Evolutionary conservation across 2,888 invertebrate genomes (phyloP).

Genomic region (Fragum whitleyi): DNA sequence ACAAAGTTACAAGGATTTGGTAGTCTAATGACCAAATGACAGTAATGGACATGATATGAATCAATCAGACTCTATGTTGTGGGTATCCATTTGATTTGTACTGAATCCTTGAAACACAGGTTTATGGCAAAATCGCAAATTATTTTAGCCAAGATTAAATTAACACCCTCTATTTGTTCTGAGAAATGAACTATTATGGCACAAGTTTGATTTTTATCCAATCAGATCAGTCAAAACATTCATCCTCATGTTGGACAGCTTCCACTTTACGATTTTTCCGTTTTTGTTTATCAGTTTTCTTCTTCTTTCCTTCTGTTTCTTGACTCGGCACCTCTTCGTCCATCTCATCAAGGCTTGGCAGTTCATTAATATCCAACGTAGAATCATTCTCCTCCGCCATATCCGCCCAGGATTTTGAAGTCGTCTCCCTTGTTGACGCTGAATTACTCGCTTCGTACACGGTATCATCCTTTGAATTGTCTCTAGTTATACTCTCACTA

Average conservation of each 20-base stretch:
- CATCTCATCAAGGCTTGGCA: slow-evolving; percentile 38
- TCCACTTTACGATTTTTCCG: slow-evolving; percentile 38
- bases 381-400: slow-evolving; percentile 54
- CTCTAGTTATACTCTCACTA: not conserved
- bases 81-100: too few species aligned
- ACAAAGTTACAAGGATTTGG: too few species aligned
- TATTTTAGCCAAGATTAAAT: too few species aligned
- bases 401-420: slow-evolving; percentile 57
- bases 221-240: slow-evolving; percentile 46
- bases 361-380: slow-evolving; percentile 35
- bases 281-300: not conserved
- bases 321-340: slow-evolving; percentile 20
- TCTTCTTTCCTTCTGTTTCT: slow-evolving; percentile 30
- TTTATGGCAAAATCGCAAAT: too few species aligned
- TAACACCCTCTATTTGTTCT: too few species aligned
- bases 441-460: not conserved
- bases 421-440: slow-evolving; percentile 11
- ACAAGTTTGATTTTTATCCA: not conserved
- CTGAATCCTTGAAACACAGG: not conserved
- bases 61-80: too few species aligned
- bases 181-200: too few species aligned
- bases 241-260: slow-evolving; percentile 46
- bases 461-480: not conserved
- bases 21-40: too few species aligned
- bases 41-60: too few species aligned